phyloP scores from a whole-genome alignment of 2,113 vertebrate species.

The Syrrhaptes paradoxus region DNA sequence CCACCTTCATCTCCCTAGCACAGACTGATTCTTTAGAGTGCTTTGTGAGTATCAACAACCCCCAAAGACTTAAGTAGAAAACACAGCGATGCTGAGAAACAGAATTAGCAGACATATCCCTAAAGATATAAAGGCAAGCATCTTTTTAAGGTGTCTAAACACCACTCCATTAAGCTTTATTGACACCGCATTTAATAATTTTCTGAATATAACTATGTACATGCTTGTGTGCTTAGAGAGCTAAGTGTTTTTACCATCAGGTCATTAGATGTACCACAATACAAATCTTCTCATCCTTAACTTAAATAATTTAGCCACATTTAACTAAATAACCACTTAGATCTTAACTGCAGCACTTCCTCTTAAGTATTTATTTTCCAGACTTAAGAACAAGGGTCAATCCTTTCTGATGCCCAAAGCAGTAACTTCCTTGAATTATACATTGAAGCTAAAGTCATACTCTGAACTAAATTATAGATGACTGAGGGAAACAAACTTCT shows the following conservation, averaged over 20 bases:
- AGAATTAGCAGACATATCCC: neutral
- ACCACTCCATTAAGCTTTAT: neutral
- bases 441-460: neutral
- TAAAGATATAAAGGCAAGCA: neutral
- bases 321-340: neutral
- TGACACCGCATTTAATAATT: neutral
- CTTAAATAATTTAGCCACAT: neutral
- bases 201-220: neutral
- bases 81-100: neutral
- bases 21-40: neutral
- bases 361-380: constrained; percentile 8
- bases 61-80: neutral
- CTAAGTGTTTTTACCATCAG: neutral
- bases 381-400: neutral
- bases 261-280: neutral
- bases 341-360: neutral
- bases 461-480: neutral
- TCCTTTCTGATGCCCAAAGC: neutral
- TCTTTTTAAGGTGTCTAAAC: neutral
- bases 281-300: neutral
- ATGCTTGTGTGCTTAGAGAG: neutral
- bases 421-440: neutral
- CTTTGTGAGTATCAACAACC: neutral
- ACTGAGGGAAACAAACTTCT: neutral
- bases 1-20: neutral